Conservation (phyloP, 2,888 invertebrate genomes). For the Drosophila percnosoma region DNA sequence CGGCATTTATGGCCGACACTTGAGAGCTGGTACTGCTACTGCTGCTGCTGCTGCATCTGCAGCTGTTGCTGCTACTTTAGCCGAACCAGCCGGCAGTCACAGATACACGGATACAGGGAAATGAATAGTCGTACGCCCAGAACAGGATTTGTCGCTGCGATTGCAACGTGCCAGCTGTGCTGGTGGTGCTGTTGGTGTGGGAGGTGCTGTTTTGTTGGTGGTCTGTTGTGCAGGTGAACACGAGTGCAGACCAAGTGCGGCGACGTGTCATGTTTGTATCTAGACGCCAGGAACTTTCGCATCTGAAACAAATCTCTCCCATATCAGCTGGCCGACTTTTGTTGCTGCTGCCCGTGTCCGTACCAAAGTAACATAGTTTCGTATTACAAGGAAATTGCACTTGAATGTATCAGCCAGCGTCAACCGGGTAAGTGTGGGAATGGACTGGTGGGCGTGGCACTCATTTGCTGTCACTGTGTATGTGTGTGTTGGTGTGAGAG, state of each 20-base stretch:
- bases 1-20: constrained; percentile 44
- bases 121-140: constrained; percentile 7
- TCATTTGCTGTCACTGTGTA: constrained; percentile 6
- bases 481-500: neutral
- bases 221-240: constrained; percentile 56
- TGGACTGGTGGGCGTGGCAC: constrained; percentile 54
- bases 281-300: constrained; percentile 44
- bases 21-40: constrained; percentile 5
- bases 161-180: constrained; percentile 42
- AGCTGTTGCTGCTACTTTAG: constrained; percentile 25
- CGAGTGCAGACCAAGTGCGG: constrained; percentile 65
- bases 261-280: constrained; percentile 75
- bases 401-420: constrained; percentile 69
- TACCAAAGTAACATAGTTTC: constrained; percentile 79
- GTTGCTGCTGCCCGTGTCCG: constrained; percentile 32
- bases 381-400: constrained; percentile 82
- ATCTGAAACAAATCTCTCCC: constrained; percentile 40
- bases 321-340: constrained; percentile 38
- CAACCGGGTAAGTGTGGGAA: constrained; percentile 30
- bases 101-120: constrained; percentile 24
- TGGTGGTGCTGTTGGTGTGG: constrained; percentile 3
- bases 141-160: constrained; percentile 31
- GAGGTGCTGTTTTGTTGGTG: constrained; percentile 8
- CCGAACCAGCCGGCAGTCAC: constrained; percentile 17
- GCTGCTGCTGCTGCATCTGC: constrained; percentile 10